Base-by-base conservation (phyloP, 2,113 vertebrate species). In the Euleptes europaea region DNA sequence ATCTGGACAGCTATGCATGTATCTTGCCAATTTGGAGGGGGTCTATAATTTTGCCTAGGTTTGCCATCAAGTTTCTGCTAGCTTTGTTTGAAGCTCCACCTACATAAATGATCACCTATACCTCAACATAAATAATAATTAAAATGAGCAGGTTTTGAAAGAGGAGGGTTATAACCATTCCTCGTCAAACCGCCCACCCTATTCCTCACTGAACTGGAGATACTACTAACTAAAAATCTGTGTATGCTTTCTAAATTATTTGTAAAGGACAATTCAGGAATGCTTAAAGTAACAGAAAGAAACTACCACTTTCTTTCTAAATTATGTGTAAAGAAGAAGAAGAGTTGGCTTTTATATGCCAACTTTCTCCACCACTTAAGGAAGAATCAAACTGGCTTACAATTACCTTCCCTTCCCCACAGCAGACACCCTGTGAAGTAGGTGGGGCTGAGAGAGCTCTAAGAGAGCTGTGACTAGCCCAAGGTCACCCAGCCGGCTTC, bases 281-380 rank as follows among this genome's bases (percentile, higher is more conserved):
- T 33, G 31, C 1, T 33, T 31, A 75, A 51, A n/a, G 17, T 51
- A 75, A 51, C 35, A 54, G 51, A 54, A 17, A 1, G 42, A 72
- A 12, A 14, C 28, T n/a, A 14, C 7, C 23, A 15, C 44, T 49
- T 14, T 90, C 90, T 88, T n/a, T n/a, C n/a, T n/a, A n/a, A n/a
- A n/a, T n/a, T n/a, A n/a, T n/a, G n/a, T n/a, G n/a, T n/a, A n/a
- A n/a, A n/a, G n/a, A n/a, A n/a, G n/a, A n/a, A n/a, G n/a, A n/a
- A n/a, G n/a, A n/a, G n/a, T n/a, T n/a, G n/a, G n/a, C n/a, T n/a
- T n/a, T n/a, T n/a, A n/a, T n/a, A n/a, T n/a, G n/a, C n/a, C n/a
- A n/a, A n/a, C n/a, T n/a, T n/a, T n/a, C n/a, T n/a, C n/a, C n/a
- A n/a, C n/a, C n/a, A n/a, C n/a, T n/a, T n/a, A n/a, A n/a, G n/a